Evolutionary conservation across 2,888 invertebrate genomes (phyloP).

Genomic region (Lapara coniferarum): DNA sequence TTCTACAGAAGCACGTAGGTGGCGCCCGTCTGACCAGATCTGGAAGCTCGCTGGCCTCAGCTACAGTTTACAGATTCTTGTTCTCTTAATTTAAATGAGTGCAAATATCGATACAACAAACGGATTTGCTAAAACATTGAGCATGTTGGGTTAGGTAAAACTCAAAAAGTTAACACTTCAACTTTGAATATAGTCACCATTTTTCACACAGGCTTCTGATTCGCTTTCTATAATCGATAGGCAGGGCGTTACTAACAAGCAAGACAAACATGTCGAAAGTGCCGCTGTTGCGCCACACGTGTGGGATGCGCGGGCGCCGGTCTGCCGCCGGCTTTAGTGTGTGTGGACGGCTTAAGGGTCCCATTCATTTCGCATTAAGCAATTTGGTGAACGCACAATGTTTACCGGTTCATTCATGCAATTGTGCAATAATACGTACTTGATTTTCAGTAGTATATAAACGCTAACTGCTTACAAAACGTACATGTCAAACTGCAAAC

Average conservation of each 20-base stretch:
- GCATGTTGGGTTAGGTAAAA: constrained; percentile 41
- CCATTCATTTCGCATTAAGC: constrained; percentile 81
- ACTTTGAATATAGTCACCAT: constrained; percentile 43
- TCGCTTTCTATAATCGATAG: constrained; percentile 73
- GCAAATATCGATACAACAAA: constrained; percentile 38
- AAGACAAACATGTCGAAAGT: constrained; percentile 79
- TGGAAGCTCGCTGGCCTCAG: constrained; percentile 46
- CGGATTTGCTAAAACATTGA: constrained; percentile 43
- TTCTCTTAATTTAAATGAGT: constrained; percentile 22
- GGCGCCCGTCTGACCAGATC: constrained; percentile 62
- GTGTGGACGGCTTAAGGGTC: constrained; percentile 70
- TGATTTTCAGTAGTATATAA: constrained; percentile 53
- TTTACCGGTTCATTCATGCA: constrained; percentile 77
- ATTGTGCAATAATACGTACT: constrained; percentile 63
- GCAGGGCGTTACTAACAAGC: constrained; percentile 69
- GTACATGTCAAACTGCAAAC: constrained; percentile 37
- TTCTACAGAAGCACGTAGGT: constrained; percentile 73
- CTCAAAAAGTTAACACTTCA: constrained; percentile 53
- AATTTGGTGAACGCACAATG: constrained; percentile 76
- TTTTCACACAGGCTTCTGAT: constrained; percentile 55
- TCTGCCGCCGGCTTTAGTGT: constrained; percentile 60
- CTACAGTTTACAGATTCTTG: constrained; percentile 43
- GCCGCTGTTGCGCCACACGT: constrained; percentile 80
- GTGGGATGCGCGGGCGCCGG: constrained; percentile 79
- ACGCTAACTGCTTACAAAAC: constrained; percentile 41